Percentiles rank a stretch among this genome's conserved stretches.
Evolutionary conservation across 2,797 vertebrate species (phyloP).

Genomic region (Sebastolobus altivelis): DNA sequence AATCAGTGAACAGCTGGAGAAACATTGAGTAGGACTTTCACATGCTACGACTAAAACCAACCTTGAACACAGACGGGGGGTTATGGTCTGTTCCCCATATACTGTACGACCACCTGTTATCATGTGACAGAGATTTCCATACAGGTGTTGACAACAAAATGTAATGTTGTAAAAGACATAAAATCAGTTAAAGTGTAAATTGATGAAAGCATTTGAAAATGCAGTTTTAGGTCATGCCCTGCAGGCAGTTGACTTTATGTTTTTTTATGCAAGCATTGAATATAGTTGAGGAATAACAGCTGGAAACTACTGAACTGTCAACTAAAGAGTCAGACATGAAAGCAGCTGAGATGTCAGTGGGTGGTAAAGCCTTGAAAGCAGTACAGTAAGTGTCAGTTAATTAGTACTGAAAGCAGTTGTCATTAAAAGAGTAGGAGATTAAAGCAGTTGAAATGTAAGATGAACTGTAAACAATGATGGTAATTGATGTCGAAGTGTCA

Average conservation of each 20-base stretch:
- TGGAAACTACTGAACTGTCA: neutral
- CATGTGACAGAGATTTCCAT: too few relatives aligned
- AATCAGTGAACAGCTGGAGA: neutral
- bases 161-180: neutral
- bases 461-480: neutral
- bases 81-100: neutral
- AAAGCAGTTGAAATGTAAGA: neutral
- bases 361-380: neutral
- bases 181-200: neutral
- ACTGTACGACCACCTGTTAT: neutral
- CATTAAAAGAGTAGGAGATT: neutral
- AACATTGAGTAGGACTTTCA: rapidly evolving
- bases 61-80: neutral
- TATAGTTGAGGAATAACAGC: neutral
- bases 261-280: neutral
- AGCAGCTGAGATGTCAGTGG: neutral
- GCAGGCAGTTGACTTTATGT: too few relatives aligned
- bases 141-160: too few relatives aligned
- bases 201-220: neutral
- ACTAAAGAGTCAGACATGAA: neutral
- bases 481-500: neutral
- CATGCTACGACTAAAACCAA: rapidly evolving
- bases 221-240: too few relatives aligned
- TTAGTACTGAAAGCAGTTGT: neutral
- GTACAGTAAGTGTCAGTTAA: neutral